Base-by-base conservation (phyloP, 2,797 vertebrate species). In the Cirrhinus mrigala region DNA sequence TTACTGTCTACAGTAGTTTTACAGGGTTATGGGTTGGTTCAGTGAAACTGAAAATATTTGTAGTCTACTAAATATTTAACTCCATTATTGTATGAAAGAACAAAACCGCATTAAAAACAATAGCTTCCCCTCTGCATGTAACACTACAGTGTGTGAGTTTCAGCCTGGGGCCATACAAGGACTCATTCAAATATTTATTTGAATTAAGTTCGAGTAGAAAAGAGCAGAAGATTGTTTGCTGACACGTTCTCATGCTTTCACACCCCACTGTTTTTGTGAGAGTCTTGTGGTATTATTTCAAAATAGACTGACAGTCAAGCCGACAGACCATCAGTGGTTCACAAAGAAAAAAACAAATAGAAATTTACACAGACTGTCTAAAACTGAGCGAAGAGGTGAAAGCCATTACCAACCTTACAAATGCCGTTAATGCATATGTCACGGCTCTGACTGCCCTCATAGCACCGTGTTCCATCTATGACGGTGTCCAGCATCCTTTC, bases 371-470 rank as follows among this genome's bases (percentile, higher is more conserved):
- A 29, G 16, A 70, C 22, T n/a, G 11, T 24, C 66, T 71, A 50
- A 70, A 60, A 56, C 48, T 6, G 22, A 69, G 60, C 37, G 44
- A 82, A 68, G 3, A 60, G 69, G 27, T 48, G n/a, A 18, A 27
- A 20, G 20, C 15, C 75, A 91, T 18, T 44, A 83, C 73, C 37
- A 90, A 99, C 98, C 97, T 98, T 97, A 92, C 98, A 99, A 93
- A 99, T 97, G 87, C 98, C 98, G 0, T 98, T 97, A 93, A 99
- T 96, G 94, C 98, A 99, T 89, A 98, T 88, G 80, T 99, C 96
- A 0, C 96, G 92, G 82, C 95, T 97, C 91, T 89, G 74, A 22
- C 91, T 96, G 70, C 93, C 93, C 80, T 97, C 95, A 0, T 95
- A 95, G 91, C 98, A 99, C 0, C 93, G 96, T 0, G 98, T 99